These are phyloP conservation scores for Tinamus guttatus DNA, from an alignment of 2,113 vertebrate genomes.

Conservation along the genomic window DNA sequence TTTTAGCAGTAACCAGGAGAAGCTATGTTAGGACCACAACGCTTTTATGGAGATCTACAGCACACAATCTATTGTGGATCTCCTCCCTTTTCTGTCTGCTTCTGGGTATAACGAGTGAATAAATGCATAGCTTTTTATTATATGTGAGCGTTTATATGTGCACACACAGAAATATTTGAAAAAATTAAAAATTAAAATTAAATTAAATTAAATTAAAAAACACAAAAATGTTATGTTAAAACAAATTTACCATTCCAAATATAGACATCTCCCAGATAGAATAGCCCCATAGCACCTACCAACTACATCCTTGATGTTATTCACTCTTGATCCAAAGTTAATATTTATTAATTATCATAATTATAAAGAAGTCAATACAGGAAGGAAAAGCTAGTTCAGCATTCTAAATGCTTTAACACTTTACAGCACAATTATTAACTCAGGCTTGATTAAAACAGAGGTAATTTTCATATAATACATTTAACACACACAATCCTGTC, in stretches of 20 bases:
- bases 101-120: not conserved
- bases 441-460: constrained; percentile 48
- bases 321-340: constrained; percentile 60
- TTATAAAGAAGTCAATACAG: constrained; percentile 58
- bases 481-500: constrained; percentile 53
- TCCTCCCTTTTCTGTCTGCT: not conserved
- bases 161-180: not conserved
- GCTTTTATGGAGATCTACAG: constrained; percentile 33
- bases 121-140: not conserved
- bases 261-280: constrained; percentile 55
- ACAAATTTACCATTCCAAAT: constrained; percentile 35
- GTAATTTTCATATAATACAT: constrained; percentile 49
- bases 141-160: not conserved
- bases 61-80: not conserved
- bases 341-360: constrained; percentile 68
- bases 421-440: constrained; percentile 59
- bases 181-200: constrained; percentile 10
- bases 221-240: not conserved
- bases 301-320: constrained; percentile 18
- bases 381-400: constrained; percentile 45
- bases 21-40: constrained; percentile 67
- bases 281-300: constrained; percentile 6
- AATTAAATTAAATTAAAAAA: too few relatives aligned
- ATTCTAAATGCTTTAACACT: constrained; percentile 31
- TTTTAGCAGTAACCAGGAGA: constrained; percentile 74